A percentile compares a stretch with the other conserved stretches of the same genome.
These are phyloP conservation scores for Keiferia lycopersicella DNA, from an alignment of 2,888 invertebrate species.

Conservation along the genomic window DNA sequence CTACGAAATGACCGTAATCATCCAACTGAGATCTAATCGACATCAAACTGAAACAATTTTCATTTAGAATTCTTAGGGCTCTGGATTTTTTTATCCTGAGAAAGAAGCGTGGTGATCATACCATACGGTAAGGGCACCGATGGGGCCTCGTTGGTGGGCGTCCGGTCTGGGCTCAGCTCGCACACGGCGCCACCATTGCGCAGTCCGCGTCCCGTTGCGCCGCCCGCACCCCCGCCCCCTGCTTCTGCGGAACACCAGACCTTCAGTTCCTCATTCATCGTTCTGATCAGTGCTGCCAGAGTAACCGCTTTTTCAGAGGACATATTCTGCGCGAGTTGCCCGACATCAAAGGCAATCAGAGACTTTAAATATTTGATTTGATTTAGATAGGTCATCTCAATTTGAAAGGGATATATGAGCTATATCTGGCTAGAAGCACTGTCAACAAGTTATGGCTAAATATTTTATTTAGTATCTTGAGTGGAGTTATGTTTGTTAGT, in stretches of 20 bases:
- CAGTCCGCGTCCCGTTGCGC: slow-evolving; percentile 63
- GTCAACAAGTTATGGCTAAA: no score
- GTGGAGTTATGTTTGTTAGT: neutral
- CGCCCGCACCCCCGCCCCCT: slow-evolving; percentile 76
- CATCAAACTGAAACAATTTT: no score
- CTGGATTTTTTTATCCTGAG: no score
- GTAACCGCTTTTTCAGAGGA: neutral
- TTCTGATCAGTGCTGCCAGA: neutral
- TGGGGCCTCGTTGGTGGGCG: slow-evolving; percentile 78
- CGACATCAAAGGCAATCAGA: neutral
- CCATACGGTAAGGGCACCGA: slow-evolving; percentile 78
- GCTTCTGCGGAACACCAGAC: slow-evolving; percentile 56
- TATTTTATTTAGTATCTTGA: neutral
- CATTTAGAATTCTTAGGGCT: no score
- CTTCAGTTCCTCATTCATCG: slow-evolving; percentile 25
- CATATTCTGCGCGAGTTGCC: neutral
- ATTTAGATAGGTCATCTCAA: no score
- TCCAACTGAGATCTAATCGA: no score
- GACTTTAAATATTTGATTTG: neutral
- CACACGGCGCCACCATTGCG: slow-evolving; percentile 69
- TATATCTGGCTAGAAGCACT: neutral
- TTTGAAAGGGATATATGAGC: no score
- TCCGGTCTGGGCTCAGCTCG: slow-evolving; percentile 77
- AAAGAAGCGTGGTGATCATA: no score
- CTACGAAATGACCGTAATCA: no score